A percentile compares a stretch with the other conserved stretches of the same genome.
phyloP scores from a whole-genome alignment of 2,797 vertebrate species.

The Chrysocyon brachyurus region DNA sequence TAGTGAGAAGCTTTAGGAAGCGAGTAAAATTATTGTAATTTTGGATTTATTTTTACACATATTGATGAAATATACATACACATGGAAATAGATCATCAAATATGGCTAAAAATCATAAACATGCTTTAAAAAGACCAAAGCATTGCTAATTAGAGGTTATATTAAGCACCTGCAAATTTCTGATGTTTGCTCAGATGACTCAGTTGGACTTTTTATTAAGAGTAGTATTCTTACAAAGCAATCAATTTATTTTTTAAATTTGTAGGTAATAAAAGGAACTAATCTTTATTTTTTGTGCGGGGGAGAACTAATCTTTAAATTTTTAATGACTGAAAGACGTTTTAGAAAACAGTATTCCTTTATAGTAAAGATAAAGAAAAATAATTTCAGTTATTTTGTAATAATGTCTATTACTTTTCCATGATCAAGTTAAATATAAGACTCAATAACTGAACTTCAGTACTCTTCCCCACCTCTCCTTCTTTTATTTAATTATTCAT shows the following conservation, averaged over 20 bases:
- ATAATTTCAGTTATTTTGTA: slow-evolving; percentile 22
- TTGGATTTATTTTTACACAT: neutral
- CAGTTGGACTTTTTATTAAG: neutral
- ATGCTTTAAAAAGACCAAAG: neutral
- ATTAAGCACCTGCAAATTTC: neutral
- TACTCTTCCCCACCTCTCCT: neutral
- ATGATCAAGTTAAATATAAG: slow-evolving; percentile 45
- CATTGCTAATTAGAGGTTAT: neutral
- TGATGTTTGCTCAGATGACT: neutral
- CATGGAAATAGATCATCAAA: neutral
- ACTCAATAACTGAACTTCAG: neutral
- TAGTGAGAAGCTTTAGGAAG: neutral
- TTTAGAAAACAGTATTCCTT: slow-evolving; percentile 30
- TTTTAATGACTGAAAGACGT: neutral
- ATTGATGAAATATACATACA: neutral
- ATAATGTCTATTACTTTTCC: neutral
- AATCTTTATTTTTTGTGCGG: neutral
- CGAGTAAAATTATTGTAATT: neutral
- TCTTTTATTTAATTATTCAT: neutral
- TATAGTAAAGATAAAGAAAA: neutral
- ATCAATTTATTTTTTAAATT: neutral
- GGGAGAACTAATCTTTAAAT: neutral
- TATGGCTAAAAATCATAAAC: neutral
- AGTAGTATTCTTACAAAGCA: neutral
- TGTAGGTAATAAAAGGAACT: neutral